These are phyloP conservation scores for Hapalemur alaotrensis DNA, from an alignment of 2,797 vertebrate species.

Conservation along the genomic window DNA sequence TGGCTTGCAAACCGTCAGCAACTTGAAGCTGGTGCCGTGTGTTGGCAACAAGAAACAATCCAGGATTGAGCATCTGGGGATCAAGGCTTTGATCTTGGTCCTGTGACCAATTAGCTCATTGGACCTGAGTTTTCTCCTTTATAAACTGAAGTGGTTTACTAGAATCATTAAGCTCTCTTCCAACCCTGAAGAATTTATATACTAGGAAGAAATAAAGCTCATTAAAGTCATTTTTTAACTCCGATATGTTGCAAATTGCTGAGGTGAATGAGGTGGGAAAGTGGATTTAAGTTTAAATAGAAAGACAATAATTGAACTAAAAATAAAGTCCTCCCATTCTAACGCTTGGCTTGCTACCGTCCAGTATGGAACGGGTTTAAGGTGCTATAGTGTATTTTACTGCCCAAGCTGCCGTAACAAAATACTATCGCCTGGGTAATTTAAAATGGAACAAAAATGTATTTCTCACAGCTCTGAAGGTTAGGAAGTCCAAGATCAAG, in stretches of 20 bases:
- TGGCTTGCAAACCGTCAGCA: neutral
- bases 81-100: neutral
- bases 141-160: neutral
- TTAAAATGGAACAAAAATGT: neutral
- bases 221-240: slow-evolving; percentile 41
- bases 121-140: slow-evolving; percentile 34
- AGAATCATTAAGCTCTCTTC: slow-evolving; percentile 12
- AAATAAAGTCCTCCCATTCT: neutral
- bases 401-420: neutral
- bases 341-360: neutral
- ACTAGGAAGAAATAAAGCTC: slow-evolving; percentile 42
- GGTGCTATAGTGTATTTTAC: neutral
- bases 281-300: slow-evolving; percentile 37
- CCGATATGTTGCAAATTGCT: slow-evolving; percentile 21
- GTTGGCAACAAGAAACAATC: neutral
- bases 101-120: neutral
- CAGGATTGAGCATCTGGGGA: neutral
- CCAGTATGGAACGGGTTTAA: neutral
- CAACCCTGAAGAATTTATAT: slow-evolving; percentile 17
- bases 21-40: neutral
- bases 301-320: slow-evolving; percentile 33
- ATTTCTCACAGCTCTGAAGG: neutral
- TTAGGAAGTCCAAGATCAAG: neutral
- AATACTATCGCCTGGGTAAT: neutral
- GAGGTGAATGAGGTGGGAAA: slow-evolving; percentile 53